Conservation (phyloP, 92 coral and sea anemone genomes). For the Zoanthus sansibaricus region DNA sequence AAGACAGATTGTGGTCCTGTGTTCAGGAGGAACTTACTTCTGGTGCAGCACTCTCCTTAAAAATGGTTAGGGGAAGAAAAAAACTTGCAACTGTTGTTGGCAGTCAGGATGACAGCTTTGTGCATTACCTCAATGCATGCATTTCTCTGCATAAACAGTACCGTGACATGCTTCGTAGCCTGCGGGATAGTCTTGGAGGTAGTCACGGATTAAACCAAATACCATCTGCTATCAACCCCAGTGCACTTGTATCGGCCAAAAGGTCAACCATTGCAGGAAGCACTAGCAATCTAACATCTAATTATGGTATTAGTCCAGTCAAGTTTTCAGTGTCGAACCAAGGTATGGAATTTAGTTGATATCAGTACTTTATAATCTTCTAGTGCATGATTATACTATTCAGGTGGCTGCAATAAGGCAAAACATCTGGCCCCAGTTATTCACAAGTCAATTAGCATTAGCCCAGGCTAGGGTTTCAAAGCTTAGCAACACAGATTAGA, state of each 20-base stretch:
- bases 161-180: slow-evolving; percentile 95
- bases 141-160: slow-evolving; percentile 94
- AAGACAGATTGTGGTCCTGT: slow-evolving; percentile 86
- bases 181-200: slow-evolving; percentile 93
- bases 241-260: slow-evolving; percentile 58
- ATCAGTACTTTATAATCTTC: not conserved
- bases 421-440: too few species aligned
- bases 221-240: slow-evolving; percentile 69
- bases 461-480: too few species aligned
- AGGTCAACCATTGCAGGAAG: slow-evolving; percentile 74
- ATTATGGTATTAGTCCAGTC: slow-evolving; percentile 64
- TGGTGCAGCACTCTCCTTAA: slow-evolving; percentile 60
- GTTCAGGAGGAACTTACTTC: slow-evolving; percentile 85
- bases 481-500: too few species aligned
- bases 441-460: too few species aligned
- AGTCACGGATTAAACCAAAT: slow-evolving; percentile 77
- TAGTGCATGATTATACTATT: too few species aligned
- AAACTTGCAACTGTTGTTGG: slow-evolving; percentile 68
- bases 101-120: slow-evolving; percentile 82
- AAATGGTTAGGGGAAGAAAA: slow-evolving; percentile 75
- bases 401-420: too few species aligned
- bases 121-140: slow-evolving; percentile 83
- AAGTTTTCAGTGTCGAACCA: slow-evolving; percentile 80
- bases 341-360: slow-evolving; percentile 57
- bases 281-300: slow-evolving; percentile 78